phyloP scores from a whole-genome alignment of 2,888 invertebrate genomes.

The Toxonevra muliebris region DNA sequence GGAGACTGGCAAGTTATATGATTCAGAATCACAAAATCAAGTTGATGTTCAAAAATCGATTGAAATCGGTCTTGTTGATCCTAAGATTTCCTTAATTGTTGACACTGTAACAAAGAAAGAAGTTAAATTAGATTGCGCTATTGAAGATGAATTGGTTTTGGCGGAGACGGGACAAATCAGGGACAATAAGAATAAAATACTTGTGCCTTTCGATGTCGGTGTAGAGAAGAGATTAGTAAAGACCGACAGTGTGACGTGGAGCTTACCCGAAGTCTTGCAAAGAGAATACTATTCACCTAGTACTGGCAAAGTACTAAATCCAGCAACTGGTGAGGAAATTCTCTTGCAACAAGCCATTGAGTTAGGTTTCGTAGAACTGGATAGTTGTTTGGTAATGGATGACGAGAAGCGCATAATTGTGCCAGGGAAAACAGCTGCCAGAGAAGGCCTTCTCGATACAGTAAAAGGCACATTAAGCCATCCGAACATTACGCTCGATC shows the following conservation, averaged over 20 bases:
- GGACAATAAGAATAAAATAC: constrained; percentile 75
- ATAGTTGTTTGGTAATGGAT: constrained; percentile 77
- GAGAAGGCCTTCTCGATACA: constrained; percentile 75
- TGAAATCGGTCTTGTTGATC: constrained; percentile 81
- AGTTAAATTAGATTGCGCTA: constrained; percentile 78
- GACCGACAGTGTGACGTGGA: constrained; percentile 76
- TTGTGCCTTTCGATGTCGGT: constrained; percentile 77
- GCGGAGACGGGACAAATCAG: constrained; percentile 76
- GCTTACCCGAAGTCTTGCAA: constrained; percentile 78
- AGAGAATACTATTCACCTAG: constrained; percentile 80
- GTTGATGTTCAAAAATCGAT: constrained; percentile 81
- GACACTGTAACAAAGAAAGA: constrained; percentile 78
- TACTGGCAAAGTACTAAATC: constrained; percentile 79
- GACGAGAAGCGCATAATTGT: constrained; percentile 74
- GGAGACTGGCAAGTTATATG: constrained; percentile 75
- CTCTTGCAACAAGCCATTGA: constrained; percentile 80
- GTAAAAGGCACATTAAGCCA: constrained; percentile 75
- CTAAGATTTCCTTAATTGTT: constrained; percentile 81
- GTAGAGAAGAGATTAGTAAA: constrained; percentile 75
- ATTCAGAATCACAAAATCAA: constrained; percentile 76
- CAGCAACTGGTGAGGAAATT: constrained; percentile 77
- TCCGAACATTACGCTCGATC: constrained; percentile 77
- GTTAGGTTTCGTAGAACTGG: constrained; percentile 76
- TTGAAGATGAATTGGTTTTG: constrained; percentile 75
- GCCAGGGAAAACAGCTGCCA: constrained; percentile 75